These are phyloP conservation scores for Collichthys lucidus DNA, from an alignment of 2,113 vertebrate genomes.

Conservation along the genomic window DNA sequence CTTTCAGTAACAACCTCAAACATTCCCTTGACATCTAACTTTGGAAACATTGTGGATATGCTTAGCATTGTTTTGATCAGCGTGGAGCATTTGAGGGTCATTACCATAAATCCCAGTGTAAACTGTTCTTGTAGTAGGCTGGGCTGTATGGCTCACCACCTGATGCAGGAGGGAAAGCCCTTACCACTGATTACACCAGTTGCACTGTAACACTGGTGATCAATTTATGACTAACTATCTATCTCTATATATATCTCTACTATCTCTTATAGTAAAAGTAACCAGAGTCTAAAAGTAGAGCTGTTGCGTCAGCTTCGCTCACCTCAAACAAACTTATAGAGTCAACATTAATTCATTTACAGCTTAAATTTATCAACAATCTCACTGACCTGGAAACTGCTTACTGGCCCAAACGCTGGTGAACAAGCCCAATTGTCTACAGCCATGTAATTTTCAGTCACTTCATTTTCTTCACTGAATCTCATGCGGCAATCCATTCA, in stretches of 20 bases:
- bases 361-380: neutral
- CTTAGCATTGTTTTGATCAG: slow-evolving; percentile 10
- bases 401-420: neutral
- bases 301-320: neutral
- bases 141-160: neutral
- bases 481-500: too few relatives aligned
- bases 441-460: too few relatives aligned
- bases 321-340: neutral
- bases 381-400: neutral
- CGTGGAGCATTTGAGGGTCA: neutral
- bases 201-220: neutral
- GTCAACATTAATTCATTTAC: neutral
- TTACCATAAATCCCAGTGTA: slow-evolving; percentile 22
- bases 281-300: too few relatives aligned
- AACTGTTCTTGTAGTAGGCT: neutral
- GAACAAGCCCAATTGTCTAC: neutral
- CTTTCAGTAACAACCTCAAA: slow-evolving; percentile 37
- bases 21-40: slow-evolving; percentile 32
- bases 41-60: neutral
- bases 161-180: slow-evolving; percentile 7
- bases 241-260: too few relatives aligned
- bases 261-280: neutral
- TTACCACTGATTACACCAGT: neutral
- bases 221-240: neutral
- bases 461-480: too few relatives aligned